Base-by-base conservation (phyloP, 2,113 vertebrate species). In the Apteryx mantelli region DNA sequence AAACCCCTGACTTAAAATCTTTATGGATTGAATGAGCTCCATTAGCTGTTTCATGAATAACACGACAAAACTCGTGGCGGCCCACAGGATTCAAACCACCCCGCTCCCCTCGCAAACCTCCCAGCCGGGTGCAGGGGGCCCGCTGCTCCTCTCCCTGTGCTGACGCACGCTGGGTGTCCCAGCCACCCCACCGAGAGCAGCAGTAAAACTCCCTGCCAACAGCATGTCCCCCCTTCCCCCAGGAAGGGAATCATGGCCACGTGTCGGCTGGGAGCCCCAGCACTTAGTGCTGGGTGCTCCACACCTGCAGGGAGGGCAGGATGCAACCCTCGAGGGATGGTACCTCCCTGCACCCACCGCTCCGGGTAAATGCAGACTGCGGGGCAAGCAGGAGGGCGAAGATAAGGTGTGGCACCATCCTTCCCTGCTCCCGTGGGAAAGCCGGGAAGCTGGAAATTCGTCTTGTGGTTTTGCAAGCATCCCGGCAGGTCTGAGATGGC, bases 1-100 rank as follows among this genome's bases (percentile, higher is more conserved):
- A 83, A 97, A 93, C 89, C 94, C 91, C 81, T 95, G 95, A 97
- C 96, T 93, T 87, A 79, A 69, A 95, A 96, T 96, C 93, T 96
- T 76, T 86, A 82, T 17, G 81, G 74, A 81, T 70, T 81, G 96
- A 79, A 83, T 40, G 82, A 60, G 56, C 93, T 94, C 87, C 55
- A 40, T 97, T 91, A 91, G 89, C 91, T 86, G 73, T 52, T 88
- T 77, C 82, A 65, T 1, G 56, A 94, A 48, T 86, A 94, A 91
- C 26, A 0, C 28, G 32, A 40, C 0, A 1, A 58, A 50, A 16
- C 20, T 60, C 58, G 50, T 3, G 2, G 55, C 61, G 53, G 65
- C 88, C 89, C 77, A 21, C 5, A 2, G 28, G 53, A 56, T 95
- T 89, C 50, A 34, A 32, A 66, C 77, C 78, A 53, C 30, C 74